Percentiles rank a stretch among this genome's conserved stretches.
Evolutionary conservation across 1,140 invertebrate genomes (phyloP).

Genomic region (Heliconius hermathena): DNA sequence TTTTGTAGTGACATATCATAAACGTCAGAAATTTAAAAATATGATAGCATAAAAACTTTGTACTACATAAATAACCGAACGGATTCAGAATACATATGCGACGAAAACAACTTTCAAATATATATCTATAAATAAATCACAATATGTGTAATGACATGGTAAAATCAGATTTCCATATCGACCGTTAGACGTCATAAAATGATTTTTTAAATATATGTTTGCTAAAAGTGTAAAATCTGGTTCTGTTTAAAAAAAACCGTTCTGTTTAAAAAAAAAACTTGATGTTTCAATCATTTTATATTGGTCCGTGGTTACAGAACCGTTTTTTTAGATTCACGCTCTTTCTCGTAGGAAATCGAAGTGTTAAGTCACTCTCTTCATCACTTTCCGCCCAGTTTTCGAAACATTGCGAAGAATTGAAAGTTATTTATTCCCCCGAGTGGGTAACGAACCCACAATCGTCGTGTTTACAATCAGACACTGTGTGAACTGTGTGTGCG

Average conservation of each 20-base stretch:
- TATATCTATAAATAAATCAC: not conserved
- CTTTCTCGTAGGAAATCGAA: too few species aligned
- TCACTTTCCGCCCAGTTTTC: too few species aligned
- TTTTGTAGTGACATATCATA: not conserved
- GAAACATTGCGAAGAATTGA: too few species aligned
- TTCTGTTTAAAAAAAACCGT: not conserved
- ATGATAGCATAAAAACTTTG: not conserved
- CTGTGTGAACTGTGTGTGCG: too few species aligned
- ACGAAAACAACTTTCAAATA: slow-evolving; percentile 25
- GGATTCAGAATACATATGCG: slow-evolving; percentile 7
- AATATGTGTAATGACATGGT: slow-evolving; percentile 8
- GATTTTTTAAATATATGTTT: not conserved
- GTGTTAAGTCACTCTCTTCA: too few species aligned
- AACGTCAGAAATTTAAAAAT: slow-evolving; percentile 1
- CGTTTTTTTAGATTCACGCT: too few species aligned
- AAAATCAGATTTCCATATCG: slow-evolving; percentile 18
- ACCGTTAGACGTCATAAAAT: not conserved
- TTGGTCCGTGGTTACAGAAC: too few species aligned
- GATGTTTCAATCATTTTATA: too few species aligned
- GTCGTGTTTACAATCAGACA: too few species aligned
- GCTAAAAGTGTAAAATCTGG: not conserved
- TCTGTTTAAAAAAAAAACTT: not conserved
- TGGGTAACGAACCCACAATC: too few species aligned
- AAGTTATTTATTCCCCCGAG: too few species aligned
- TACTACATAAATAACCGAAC: slow-evolving; percentile 12